Evolutionary conservation across 2,888 invertebrate species (phyloP).

Genomic region (Archips xylosteana): DNA sequence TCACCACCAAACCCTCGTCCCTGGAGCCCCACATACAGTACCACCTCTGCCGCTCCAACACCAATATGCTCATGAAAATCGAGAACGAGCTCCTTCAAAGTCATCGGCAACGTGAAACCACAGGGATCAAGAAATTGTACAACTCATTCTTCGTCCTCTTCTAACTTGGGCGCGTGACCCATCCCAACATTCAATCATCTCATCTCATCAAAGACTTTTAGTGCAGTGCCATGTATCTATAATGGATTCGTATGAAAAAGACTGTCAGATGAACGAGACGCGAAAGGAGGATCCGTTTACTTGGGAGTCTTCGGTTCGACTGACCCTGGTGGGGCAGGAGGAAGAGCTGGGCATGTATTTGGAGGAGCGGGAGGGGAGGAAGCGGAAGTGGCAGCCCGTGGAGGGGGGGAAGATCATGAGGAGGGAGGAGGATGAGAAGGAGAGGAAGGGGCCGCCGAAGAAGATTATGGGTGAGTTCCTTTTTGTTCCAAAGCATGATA

Average conservation of each 20-base stretch:
- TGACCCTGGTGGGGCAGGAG: slow-evolving; percentile 67
- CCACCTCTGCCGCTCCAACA: slow-evolving; percentile 64
- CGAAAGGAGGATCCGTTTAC: slow-evolving; percentile 68
- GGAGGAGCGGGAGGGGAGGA: slow-evolving; percentile 75
- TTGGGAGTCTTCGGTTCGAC: slow-evolving; percentile 75
- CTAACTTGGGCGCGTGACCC: slow-evolving; percentile 80
- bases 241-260: slow-evolving; percentile 71
- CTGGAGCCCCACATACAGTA: slow-evolving; percentile 68
- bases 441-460: slow-evolving; percentile 77
- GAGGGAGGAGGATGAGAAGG: slow-evolving; percentile 74
- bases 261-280: slow-evolving; percentile 67
- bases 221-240: slow-evolving; percentile 65
- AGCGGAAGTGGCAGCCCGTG: slow-evolving; percentile 77
- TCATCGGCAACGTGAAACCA: slow-evolving; percentile 93
- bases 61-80: slow-evolving; percentile 89
- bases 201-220: slow-evolving; percentile 63
- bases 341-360: slow-evolving; percentile 76
- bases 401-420: slow-evolving; percentile 65
- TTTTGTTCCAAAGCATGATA: no score
- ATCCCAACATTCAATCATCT: slow-evolving; percentile 57
- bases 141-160: slow-evolving; percentile 95
- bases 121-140: slow-evolving; percentile 94
- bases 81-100: slow-evolving; percentile 92
- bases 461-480: slow-evolving; percentile 75
- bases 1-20: slow-evolving; percentile 63